These are phyloP conservation scores for Neolamprologus hecqui DNA, from an alignment of 2,113 vertebrate species.

Conservation along the genomic window DNA sequence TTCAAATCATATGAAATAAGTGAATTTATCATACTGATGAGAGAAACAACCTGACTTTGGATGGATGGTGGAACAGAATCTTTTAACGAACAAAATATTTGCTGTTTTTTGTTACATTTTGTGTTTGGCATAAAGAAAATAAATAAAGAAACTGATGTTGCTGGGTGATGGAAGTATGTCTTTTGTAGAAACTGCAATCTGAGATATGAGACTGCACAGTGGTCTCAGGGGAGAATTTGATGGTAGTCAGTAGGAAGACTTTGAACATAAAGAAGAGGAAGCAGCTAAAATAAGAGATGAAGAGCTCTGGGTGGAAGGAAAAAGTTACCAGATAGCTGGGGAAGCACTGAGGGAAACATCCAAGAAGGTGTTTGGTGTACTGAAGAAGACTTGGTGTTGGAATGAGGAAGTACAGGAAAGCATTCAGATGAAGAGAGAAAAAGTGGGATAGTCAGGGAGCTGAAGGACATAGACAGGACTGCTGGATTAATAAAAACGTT, in stretches of 20 bases:
- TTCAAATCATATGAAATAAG: background rate
- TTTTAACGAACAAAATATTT: background rate
- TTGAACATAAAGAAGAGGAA: background rate
- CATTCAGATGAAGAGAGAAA: background rate
- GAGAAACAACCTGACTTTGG: background rate
- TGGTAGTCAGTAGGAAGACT: background rate
- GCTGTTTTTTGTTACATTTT: background rate
- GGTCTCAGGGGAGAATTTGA: accelerated
- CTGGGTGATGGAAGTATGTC: background rate
- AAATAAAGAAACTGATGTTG: accelerated
- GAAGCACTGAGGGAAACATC: background rate
- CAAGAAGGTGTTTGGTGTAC: background rate
- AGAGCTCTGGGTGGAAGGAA: background rate
- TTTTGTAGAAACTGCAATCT: background rate
- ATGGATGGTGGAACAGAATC: background rate
- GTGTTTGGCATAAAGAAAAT: background rate
- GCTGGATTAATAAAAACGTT: background rate
- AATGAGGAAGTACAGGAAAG: background rate
- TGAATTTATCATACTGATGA: background rate
- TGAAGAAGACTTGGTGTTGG: background rate
- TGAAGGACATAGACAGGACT: background rate
- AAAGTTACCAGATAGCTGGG: background rate
- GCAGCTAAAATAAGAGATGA: background rate
- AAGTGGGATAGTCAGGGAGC: background rate
- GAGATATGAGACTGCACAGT: background rate